Evolutionary conservation across 2,113 vertebrate genomes (phyloP), one percentile per base, ranked within the genome.

Genomic region (Sitta europaea): DNA sequence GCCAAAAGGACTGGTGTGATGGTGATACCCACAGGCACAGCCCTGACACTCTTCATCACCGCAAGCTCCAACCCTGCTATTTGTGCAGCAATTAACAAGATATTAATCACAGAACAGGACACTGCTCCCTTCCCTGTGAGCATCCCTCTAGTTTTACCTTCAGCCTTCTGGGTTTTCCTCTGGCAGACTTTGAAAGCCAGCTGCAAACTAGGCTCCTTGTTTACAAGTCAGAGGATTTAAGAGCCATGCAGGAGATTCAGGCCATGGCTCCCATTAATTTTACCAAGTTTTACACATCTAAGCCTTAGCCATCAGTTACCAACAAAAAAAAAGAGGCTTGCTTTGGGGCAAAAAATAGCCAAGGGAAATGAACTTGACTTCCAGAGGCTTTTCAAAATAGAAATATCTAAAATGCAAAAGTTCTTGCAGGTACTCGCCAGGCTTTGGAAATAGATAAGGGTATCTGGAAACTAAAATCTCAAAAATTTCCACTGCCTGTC

Each of bases 201-300:
- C 53, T 96, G 91, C 42, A 73, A 63, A 79, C 27, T 53, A 62
- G 58, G 54, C 22, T 75, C 12, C 71, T 76, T 90, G 71, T 92
- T 86, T 90, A 90, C 65, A 67, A 66, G 31, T 36, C 53, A 84
- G 51, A 94, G 78, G 73, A 91, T 74, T 91, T 92, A 93, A 90
- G 81, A 88, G 85, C 67, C 2, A 0, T 0, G 10, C 40, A 79
- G 43, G 29, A 93, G 38, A 79, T 76, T 29, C 7, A 18, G 78
- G 66, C 29, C 63, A 77, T 0, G 3, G 31, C 25, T 92, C 51
- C 63, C 81, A 79, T 76, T 94, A 82, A 90, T 92, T 95, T 95
- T 63, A 86, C 62, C 47, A 79, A 77, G 51, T 88, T 92, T 93
- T 88, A 92, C 48, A 70, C 51, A 67, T 77, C 47, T 80, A 92